phyloP scores from a whole-genome alignment of 2,797 vertebrate genomes.

The Hirundo rustica region DNA sequence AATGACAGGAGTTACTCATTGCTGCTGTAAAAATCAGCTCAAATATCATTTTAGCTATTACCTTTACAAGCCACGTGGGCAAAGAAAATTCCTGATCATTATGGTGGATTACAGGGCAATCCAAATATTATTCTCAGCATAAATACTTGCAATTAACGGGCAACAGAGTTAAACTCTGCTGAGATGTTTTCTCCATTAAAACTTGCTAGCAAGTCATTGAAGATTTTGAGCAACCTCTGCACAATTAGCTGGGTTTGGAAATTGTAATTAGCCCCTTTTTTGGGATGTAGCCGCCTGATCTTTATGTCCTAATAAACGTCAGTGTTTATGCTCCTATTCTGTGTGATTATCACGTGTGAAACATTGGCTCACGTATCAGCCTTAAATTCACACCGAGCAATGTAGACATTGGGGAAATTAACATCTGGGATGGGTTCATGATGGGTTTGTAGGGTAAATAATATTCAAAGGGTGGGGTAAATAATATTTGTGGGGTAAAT shows the following conservation, averaged over 20 bases:
- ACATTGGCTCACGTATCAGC: not conserved
- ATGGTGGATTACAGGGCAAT: constrained; percentile 8
- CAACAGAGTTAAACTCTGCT: not conserved
- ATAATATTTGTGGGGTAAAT: not conserved
- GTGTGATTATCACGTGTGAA: not conserved
- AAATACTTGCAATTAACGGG: not conserved
- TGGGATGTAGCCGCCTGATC: not conserved
- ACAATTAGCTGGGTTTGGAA: not conserved
- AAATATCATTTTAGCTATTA: not conserved
- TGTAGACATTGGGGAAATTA: not conserved
- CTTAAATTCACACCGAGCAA: not conserved
- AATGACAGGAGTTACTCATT: not conserved
- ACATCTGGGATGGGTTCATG: not conserved
- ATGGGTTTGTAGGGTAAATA: not conserved
- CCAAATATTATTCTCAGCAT: not conserved
- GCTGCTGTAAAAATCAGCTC: not conserved
- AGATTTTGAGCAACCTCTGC: not conserved
- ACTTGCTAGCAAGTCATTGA: not conserved
- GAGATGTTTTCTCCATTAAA: not conserved
- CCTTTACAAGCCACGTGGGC: not conserved
- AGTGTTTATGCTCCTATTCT: not conserved
- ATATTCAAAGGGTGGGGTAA: not conserved
- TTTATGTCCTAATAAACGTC: not conserved
- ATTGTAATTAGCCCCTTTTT: not conserved
- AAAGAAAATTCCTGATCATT: constrained; percentile 30